A percentile compares a stretch with the other conserved stretches of the same genome.
These are phyloP conservation scores for Rhea americana DNA, from an alignment of 2,113 vertebrate genomes.

Conservation along the genomic window DNA sequence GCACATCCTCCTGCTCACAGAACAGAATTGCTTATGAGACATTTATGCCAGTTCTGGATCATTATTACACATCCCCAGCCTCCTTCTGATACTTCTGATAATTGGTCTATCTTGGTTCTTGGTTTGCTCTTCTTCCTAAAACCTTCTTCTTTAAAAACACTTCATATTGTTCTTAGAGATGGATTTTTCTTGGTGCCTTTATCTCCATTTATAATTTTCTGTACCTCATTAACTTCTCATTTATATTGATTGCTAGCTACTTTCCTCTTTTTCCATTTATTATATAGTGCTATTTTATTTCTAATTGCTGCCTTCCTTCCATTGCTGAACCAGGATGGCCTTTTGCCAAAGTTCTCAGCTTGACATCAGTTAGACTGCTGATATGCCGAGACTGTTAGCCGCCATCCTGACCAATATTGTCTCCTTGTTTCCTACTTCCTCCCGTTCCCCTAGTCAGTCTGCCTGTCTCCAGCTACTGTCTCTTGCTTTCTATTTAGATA, in stretches of 20 bases:
- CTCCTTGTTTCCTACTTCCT: constrained; percentile 34
- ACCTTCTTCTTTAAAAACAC: not conserved
- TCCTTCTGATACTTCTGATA: not conserved
- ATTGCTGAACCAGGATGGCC: constrained; percentile 24
- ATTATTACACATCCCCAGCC: not conserved
- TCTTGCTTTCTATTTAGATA: not conserved
- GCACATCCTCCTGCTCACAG: not conserved
- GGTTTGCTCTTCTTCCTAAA: constrained; percentile 5
- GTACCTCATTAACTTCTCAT: constrained; percentile 59
- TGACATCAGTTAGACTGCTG: constrained; percentile 11
- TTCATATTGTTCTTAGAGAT: not conserved
- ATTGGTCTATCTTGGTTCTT: not conserved
- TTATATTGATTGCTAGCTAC: constrained; percentile 57
- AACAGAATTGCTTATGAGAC: not conserved
- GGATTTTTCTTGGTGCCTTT: constrained; percentile 15
- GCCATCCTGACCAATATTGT: constrained; percentile 25
- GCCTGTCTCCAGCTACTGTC: constrained; percentile 48
- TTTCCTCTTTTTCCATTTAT: constrained; percentile 45
- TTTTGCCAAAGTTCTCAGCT: constrained; percentile 52
- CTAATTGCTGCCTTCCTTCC: constrained; percentile 25
- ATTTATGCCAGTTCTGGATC: not conserved
- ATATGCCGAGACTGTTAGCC: constrained; percentile 43
- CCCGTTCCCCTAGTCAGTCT: constrained; percentile 33
- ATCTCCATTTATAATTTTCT: constrained; percentile 37
- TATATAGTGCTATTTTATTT: constrained; percentile 49